Conservation (phyloP, 2,888 invertebrate genomes). For the Lepeophtheirus nordmannii region DNA sequence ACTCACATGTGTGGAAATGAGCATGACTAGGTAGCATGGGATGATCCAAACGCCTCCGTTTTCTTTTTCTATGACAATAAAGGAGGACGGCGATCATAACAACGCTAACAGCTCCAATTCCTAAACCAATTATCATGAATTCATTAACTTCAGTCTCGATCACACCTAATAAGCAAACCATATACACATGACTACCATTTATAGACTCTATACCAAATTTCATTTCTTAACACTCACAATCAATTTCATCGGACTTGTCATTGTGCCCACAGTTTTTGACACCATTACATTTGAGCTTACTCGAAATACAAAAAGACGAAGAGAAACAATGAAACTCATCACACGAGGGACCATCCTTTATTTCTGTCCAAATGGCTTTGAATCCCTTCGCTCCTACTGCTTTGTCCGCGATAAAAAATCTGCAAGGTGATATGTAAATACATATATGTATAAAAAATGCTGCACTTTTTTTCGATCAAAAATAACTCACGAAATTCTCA, state of each 20-base stretch:
- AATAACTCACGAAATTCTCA: conserved; percentile 58
- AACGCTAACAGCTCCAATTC: conserved; percentile 39
- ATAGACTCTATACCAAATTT: background rate
- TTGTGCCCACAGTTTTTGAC: conserved; percentile 68
- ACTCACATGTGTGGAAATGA: conserved; percentile 25
- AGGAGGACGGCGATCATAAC: conserved; percentile 39
- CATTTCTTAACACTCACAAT: conserved; percentile 47
- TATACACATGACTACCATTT: background rate
- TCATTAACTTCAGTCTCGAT: conserved; percentile 43
- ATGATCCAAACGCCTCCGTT: conserved; percentile 29
- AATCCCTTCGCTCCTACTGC: conserved; percentile 87
- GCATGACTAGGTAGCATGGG: conserved; percentile 25
- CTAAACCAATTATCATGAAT: conserved; percentile 41
- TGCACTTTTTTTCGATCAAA: background rate
- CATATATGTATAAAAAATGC: conserved; percentile 3
- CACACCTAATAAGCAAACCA: conserved; percentile 33
- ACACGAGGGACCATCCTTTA: conserved; percentile 44
- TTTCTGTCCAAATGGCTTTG: conserved; percentile 86
- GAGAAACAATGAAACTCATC: conserved; percentile 54
- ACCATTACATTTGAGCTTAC: conserved; percentile 56
- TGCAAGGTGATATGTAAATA: conserved; percentile 35
- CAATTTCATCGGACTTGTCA: conserved; percentile 55
- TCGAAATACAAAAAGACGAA: conserved; percentile 61
- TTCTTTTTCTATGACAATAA: conserved; percentile 40
- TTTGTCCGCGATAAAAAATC: conserved; percentile 86